phyloP scores from a whole-genome alignment of 2,113 vertebrate species.

The Ptyas mucosa region DNA sequence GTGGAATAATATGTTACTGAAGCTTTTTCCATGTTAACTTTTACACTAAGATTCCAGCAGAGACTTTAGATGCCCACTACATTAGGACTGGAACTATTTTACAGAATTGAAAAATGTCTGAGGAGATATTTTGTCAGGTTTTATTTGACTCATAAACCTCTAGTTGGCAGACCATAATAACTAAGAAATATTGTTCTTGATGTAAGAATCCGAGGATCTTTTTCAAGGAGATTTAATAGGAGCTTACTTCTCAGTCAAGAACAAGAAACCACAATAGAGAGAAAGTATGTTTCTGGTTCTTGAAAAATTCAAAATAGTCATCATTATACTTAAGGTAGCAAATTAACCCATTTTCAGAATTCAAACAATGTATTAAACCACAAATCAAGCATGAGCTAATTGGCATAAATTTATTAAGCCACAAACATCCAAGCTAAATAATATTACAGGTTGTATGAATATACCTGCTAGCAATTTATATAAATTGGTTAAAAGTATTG shows the following conservation, averaged over 20 bases:
- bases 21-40: neutral
- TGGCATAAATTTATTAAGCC: neutral
- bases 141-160: neutral
- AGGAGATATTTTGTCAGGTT: neutral
- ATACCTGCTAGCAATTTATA: neutral
- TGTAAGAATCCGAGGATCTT: neutral
- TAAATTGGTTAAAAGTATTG: neutral
- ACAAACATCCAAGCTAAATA: neutral
- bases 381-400: neutral
- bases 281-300: neutral
- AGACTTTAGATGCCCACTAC: neutral
- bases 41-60: neutral
- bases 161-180: neutral
- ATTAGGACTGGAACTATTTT: neutral
- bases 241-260: neutral
- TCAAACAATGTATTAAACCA: neutral
- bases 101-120: neutral
- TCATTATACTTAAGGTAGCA: neutral
- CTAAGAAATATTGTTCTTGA: neutral
- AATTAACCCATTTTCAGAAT: neutral
- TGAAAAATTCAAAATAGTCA: neutral
- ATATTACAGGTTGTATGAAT: neutral
- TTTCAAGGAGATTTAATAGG: neutral
- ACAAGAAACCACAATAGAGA: neutral
- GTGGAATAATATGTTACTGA: neutral